A percentile compares a stretch with the other conserved stretches of the same genome.
phyloP scores from a whole-genome alignment of 2,797 vertebrate species.

The Myripristis murdjan region DNA sequence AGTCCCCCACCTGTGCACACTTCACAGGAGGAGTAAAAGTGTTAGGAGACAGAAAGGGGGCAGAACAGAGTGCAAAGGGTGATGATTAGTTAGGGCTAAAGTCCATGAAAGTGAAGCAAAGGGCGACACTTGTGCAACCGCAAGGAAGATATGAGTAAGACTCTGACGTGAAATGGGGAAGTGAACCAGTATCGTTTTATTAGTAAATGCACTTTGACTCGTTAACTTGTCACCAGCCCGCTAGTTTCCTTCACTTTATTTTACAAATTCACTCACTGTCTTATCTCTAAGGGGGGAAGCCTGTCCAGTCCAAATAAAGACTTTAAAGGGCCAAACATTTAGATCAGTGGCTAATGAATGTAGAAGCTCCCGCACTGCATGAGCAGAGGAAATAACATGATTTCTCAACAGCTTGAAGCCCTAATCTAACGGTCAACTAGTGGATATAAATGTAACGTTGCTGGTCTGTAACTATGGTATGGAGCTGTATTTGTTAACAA shows the following conservation, averaged over 20 bases:
- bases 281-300: background rate
- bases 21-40: conserved; percentile 54
- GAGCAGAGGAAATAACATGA: too few species aligned
- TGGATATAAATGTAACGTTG: background rate
- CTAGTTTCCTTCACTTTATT: background rate
- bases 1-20: conserved; percentile 89
- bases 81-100: background rate
- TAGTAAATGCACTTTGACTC: conserved; percentile 4
- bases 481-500: too few species aligned
- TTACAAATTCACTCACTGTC: background rate
- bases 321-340: background rate
- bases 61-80: background rate
- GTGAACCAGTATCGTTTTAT: background rate
- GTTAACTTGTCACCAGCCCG: background rate
- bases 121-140: background rate
- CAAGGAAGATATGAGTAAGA: background rate
- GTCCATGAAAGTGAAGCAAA: background rate
- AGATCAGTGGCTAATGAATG: too few species aligned
- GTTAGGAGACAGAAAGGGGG: background rate
- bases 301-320: background rate
- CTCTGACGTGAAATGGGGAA: background rate
- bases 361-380: too few species aligned
- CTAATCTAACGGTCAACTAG: background rate
- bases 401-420: background rate
- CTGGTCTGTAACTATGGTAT: too few species aligned